Percentiles rank a stretch among this genome's conserved stretches.
These are phyloP conservation scores for Megalurothrips usitatus DNA, from an alignment of 2,888 invertebrate species.

Conservation along the genomic window DNA sequence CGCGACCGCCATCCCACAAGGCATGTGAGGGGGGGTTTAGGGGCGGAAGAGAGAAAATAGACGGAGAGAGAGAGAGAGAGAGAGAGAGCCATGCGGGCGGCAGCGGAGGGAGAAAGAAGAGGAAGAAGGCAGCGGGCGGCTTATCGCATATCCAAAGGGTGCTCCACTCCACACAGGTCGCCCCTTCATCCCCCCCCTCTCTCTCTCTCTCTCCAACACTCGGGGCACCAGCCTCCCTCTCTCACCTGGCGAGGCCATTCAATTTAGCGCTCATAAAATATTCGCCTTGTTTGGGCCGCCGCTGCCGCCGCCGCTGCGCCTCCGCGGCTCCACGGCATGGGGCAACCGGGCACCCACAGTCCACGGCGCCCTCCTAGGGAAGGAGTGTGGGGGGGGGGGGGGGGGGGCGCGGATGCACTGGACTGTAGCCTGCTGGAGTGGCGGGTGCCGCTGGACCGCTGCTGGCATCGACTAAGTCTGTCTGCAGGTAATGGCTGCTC, in stretches of 20 bases:
- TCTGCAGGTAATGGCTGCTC: too few relatives aligned
- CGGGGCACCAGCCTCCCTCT: background rate
- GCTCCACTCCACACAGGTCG: background rate
- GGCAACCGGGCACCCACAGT: background rate
- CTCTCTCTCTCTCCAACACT: background rate
- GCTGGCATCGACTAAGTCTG: too few relatives aligned
- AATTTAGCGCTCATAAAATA: conserved; percentile 23
- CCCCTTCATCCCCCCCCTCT: background rate
- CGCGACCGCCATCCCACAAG: too few relatives aligned
- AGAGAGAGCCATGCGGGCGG: too few relatives aligned
- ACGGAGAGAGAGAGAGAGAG: background rate
- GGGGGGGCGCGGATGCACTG: too few relatives aligned
- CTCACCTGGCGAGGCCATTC: conserved; percentile 1
- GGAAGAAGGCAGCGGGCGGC: background rate
- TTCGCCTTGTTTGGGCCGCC: background rate
- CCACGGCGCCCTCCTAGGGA: background rate
- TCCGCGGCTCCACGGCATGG: background rate
- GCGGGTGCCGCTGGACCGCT: too few relatives aligned
- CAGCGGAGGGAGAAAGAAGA: background rate
- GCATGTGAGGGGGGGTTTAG: too few relatives aligned
- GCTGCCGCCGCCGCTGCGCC: background rate
- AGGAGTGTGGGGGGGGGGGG: background rate
- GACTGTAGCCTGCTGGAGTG: too few relatives aligned
- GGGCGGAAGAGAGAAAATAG: background rate
- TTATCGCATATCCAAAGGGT: conserved; percentile 1